Conservation (phyloP, 2,888 invertebrate species). For the Aphodius granarius region DNA sequence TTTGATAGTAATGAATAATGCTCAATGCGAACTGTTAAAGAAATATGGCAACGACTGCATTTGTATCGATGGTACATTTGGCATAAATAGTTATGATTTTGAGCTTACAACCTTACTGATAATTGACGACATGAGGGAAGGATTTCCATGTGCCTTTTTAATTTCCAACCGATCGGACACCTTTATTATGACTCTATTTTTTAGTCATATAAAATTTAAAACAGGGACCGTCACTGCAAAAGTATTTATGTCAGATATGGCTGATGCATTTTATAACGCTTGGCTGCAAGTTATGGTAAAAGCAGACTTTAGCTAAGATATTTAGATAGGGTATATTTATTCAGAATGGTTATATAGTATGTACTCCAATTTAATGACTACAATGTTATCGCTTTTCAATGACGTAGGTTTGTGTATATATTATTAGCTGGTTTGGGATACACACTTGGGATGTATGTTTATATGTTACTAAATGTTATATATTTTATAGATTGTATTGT, state of each 20-base stretch:
- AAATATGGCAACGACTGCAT: not conserved
- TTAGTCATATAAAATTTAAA: not conserved
- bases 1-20: not conserved
- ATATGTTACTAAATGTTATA: too few relatives aligned
- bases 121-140: not conserved
- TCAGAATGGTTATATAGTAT: too few relatives aligned
- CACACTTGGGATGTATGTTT: too few relatives aligned
- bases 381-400: too few relatives aligned
- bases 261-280: not conserved
- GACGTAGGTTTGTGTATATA: too few relatives aligned
- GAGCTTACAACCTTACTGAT: not conserved
- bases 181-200: not conserved
- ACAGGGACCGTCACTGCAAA: not conserved
- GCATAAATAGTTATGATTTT: not conserved
- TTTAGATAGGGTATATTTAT: slow-evolving; percentile 33
- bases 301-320: slow-evolving; percentile 35
- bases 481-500: slow-evolving; percentile 34
- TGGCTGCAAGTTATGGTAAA: slow-evolving; percentile 19
- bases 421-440: too few relatives aligned
- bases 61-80: not conserved
- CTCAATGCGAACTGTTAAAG: not conserved
- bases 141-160: not conserved
- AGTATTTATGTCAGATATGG: not conserved
- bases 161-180: not conserved
- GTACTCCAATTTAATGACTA: too few relatives aligned